A percentile compares a stretch with the other conserved stretches of the same genome.
Evolutionary conservation across 2,113 vertebrate species (phyloP).

Genomic region (Pangasianodon gigas): DNA sequence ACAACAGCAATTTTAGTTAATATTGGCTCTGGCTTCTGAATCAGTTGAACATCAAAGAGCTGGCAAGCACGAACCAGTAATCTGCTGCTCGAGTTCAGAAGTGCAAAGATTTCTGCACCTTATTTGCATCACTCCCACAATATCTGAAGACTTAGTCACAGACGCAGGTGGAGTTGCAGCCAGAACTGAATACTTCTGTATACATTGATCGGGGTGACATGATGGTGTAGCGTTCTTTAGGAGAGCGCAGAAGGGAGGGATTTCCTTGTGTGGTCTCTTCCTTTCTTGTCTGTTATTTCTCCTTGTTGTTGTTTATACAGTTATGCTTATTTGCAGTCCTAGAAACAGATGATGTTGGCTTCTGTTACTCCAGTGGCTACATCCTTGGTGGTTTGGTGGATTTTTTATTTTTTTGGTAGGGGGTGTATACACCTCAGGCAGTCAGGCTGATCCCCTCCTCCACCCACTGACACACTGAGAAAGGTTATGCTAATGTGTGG

Average conservation of each 20-base stretch:
- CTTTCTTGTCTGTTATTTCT: constrained; percentile 37
- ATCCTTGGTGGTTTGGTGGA: constrained; percentile 16
- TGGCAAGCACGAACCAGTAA: constrained; percentile 8
- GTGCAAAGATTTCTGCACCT: neutral
- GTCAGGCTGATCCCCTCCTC: constrained; percentile 34
- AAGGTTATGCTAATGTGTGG: constrained; percentile 52
- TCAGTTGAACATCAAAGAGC: constrained; percentile 11
- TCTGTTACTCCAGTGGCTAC: constrained; percentile 50
- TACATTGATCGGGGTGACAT: neutral
- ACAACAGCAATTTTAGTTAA: constrained; percentile 30
- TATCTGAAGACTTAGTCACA: neutral
- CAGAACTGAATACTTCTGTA: neutral
- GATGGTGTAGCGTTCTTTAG: neutral
- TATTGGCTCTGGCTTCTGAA: constrained; percentile 2
- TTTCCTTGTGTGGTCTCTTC: constrained; percentile 46
- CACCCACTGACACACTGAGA: constrained; percentile 21
- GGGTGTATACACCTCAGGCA: constrained; percentile 35
- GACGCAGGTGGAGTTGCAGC: neutral
- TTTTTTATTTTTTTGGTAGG: constrained; percentile 10
- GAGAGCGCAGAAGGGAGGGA: neutral
- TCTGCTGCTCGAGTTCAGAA: constrained; percentile 25
- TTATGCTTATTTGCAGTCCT: constrained; percentile 57
- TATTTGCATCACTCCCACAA: neutral
- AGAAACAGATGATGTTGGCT: constrained; percentile 57
- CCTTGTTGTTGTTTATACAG: constrained; percentile 50